Conservation (phyloP, 1,140 invertebrate genomes). For the Pogonomyrmex barbatus region DNA sequence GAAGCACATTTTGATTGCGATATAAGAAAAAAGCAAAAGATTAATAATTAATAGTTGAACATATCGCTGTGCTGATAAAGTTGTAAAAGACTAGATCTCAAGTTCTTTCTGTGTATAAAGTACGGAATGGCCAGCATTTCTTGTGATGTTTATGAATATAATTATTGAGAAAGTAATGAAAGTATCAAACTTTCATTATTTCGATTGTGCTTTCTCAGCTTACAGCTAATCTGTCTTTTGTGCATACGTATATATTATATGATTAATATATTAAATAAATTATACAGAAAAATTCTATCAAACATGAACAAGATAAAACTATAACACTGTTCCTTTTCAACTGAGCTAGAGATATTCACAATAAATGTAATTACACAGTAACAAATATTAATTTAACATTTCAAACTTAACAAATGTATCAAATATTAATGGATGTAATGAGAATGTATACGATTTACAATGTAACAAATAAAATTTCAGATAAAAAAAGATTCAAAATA, state of each 20-base stretch:
- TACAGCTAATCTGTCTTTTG: constrained; percentile 2
- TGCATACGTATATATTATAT: constrained; percentile 7
- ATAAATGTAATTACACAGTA: constrained; percentile 65
- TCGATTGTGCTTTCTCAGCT: background rate
- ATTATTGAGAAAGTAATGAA: constrained; percentile 20
- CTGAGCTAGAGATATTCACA: constrained; percentile 37
- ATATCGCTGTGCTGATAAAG: constrained; percentile 22
- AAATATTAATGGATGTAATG: background rate
- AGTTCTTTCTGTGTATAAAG: constrained; percentile 21
- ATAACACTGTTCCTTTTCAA: constrained; percentile 17
- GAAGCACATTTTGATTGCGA: background rate
- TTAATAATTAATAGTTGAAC: constrained; percentile 42
- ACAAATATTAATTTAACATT: constrained; percentile 45
- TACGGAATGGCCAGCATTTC: background rate
- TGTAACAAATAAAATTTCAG: background rate
- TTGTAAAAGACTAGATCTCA: constrained; percentile 50
- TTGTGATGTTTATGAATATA: constrained; percentile 10
- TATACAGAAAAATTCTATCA: constrained; percentile 46
- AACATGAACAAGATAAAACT: constrained; percentile 34
- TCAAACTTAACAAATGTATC: constrained; percentile 62
- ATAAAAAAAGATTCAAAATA: background rate
- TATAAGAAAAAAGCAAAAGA: background rate
- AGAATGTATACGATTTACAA: constrained; percentile 8
- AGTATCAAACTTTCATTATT: constrained; percentile 48
- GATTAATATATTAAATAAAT: constrained; percentile 51